Evolutionary conservation across 1,140 invertebrate species (phyloP).

Genomic region (Drosophila ercepeae): DNA sequence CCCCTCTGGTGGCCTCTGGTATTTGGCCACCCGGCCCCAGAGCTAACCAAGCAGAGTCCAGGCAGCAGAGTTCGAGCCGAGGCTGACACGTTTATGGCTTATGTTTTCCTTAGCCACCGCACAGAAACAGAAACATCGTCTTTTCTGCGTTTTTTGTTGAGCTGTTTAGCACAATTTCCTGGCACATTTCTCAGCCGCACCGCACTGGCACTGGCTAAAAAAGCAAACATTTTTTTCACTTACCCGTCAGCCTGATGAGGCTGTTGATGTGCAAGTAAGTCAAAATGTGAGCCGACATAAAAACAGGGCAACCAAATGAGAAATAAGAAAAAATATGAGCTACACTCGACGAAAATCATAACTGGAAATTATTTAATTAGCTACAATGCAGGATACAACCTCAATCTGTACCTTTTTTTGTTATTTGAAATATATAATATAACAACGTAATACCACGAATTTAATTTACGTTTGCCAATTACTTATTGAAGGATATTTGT

Average conservation of each 20-base stretch:
- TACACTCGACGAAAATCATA: slow-evolving; percentile 4
- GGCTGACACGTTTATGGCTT: slow-evolving; percentile 53
- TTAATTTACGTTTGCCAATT: not conserved
- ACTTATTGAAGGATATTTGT: not conserved
- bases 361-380: not conserved
- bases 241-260: slow-evolving; percentile 59
- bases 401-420: not conserved
- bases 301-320: slow-evolving; percentile 40
- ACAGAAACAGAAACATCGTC: slow-evolving; percentile 28
- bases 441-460: not conserved
- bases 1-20: not conserved
- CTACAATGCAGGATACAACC: too few species aligned
- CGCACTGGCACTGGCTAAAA: slow-evolving; percentile 22
- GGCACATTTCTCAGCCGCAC: slow-evolving; percentile 64
- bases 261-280: slow-evolving; percentile 71
- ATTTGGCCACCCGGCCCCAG: not conserved
- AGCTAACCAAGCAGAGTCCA: slow-evolving; percentile 6
- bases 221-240: slow-evolving; percentile 71
- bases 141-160: slow-evolving; percentile 48
- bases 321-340: slow-evolving; percentile 29
- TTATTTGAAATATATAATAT: too few species aligned
- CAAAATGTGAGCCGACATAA: slow-evolving; percentile 54
- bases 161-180: slow-evolving; percentile 74
- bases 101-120: slow-evolving; percentile 54
- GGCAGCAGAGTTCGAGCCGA: not conserved